Conservation (phyloP, 2,113 vertebrate species). For the Sturnus vulgaris region DNA sequence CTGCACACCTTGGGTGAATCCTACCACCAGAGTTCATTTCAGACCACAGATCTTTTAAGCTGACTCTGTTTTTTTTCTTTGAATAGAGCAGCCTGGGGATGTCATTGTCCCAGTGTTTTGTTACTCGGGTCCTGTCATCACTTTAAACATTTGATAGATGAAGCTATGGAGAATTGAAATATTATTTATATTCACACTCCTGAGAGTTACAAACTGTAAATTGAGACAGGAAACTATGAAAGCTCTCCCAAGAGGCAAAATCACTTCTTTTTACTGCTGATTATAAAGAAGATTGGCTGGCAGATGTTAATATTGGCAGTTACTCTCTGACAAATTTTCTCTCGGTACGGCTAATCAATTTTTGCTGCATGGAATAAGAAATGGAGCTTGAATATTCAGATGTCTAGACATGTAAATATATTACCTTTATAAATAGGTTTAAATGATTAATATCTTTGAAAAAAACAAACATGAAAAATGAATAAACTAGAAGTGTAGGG, state of each 20-base stretch:
- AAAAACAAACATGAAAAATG: conserved; percentile 43
- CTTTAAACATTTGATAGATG: conserved; percentile 24
- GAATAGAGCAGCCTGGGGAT: not conserved
- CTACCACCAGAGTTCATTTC: not conserved
- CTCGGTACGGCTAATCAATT: conserved; percentile 53
- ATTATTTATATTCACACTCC: not conserved
- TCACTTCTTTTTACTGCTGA: conserved; percentile 57
- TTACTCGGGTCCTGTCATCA: not conserved
- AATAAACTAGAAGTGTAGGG: not conserved
- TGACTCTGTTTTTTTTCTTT: not conserved
- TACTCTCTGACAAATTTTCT: conserved; percentile 67
- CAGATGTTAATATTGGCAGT: conserved; percentile 67
- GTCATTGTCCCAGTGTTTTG: not conserved
- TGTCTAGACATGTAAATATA: conserved; percentile 30
- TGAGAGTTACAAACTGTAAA: conserved; percentile 36
- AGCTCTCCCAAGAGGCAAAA: conserved; percentile 50
- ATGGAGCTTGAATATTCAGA: conserved; percentile 5
- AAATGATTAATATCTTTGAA: conserved; percentile 47
- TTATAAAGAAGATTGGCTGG: conserved; percentile 61
- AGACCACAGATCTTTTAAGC: not conserved
- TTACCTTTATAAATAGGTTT: conserved; percentile 55
- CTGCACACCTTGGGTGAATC: not conserved
- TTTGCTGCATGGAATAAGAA: conserved; percentile 44
- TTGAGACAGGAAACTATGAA: conserved; percentile 37
- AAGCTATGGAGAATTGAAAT: not conserved